Conservation (phyloP, 2,888 invertebrate species). For the Drosophila vallismaia region DNA sequence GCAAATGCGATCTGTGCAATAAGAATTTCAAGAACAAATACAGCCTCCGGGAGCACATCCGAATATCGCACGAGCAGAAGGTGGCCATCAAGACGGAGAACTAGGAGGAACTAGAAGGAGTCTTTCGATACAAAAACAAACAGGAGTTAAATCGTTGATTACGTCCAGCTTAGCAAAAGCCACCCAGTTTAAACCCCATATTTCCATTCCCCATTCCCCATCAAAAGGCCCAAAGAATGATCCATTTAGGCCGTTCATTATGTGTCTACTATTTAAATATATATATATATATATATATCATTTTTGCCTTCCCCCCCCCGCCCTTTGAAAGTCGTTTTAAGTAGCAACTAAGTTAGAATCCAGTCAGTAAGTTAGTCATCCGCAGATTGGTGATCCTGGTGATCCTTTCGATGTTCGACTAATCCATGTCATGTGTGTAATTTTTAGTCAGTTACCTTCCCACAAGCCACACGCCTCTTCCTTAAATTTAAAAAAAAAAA, state of each 20-base stretch:
- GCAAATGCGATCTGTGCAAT: slow-evolving; percentile 84
- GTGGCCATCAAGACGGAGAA: slow-evolving; percentile 80
- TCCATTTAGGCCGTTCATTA: slow-evolving; percentile 1
- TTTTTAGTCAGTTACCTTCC: slow-evolving; percentile 10
- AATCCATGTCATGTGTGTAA: slow-evolving; percentile 30
- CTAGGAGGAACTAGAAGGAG: slow-evolving; percentile 69
- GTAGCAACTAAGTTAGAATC: slow-evolving; percentile 2
- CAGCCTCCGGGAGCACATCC: slow-evolving; percentile 84
- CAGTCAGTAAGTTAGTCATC: slow-evolving; percentile 30
- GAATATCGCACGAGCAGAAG: slow-evolving; percentile 84
- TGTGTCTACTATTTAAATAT: slow-evolving; percentile 4
- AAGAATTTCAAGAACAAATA: slow-evolving; percentile 84
- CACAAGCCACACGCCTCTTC: background rate
- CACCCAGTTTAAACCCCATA: slow-evolving; percentile 1
- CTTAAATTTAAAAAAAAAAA: slow-evolving; percentile 7
- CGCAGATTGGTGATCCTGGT: slow-evolving; percentile 41
- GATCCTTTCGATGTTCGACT: slow-evolving; percentile 28
- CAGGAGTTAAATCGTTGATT: slow-evolving; percentile 19
- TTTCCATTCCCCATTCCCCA: background rate
- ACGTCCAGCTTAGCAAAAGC: slow-evolving; percentile 35
- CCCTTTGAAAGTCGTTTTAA: background rate
- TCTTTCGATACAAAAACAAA: background rate
- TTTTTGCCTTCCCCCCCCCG: too few species aligned
- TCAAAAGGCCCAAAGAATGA: slow-evolving; percentile 10
- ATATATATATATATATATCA: too few species aligned